phyloP scores from a whole-genome alignment of 2,888 invertebrate genomes.

The Dorcus parallelipipedus region DNA sequence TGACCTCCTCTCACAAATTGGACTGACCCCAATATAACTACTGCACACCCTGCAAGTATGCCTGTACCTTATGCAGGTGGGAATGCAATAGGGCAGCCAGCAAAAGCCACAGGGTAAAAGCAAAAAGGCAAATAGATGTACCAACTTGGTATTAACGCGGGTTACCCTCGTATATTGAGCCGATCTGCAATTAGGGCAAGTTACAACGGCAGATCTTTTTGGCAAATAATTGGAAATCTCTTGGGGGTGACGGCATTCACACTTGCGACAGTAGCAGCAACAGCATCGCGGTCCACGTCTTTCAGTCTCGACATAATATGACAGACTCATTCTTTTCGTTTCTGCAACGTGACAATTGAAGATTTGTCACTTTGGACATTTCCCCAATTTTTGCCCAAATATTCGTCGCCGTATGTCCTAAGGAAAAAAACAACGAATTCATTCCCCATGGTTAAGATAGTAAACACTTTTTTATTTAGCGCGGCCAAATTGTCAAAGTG shows the following conservation, averaged over 20 bases:
- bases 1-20: not conserved
- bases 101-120: conserved; percentile 19
- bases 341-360: no score
- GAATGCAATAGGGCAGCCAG: conserved; percentile 21
- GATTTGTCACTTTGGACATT: not conserved
- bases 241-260: conserved; percentile 12
- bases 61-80: conserved; percentile 13
- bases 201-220: conserved; percentile 12
- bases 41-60: conserved; percentile 22
- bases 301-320: no score
- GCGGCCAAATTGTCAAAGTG: no score
- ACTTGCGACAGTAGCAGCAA: conserved; percentile 7
- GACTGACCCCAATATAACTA: conserved; percentile 15
- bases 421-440: no score
- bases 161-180: conserved; percentile 20
- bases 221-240: conserved; percentile 1
- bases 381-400: not conserved
- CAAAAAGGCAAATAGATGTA: conserved; percentile 15
- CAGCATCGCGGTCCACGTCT: not conserved
- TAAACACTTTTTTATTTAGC: no score
- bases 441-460: no score
- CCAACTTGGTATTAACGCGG: conserved; percentile 19
- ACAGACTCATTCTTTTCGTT: no score
- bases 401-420: no score
- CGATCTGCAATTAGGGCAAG: conserved; percentile 25